Evolutionary conservation across 2,113 vertebrate genomes (phyloP), one percentile per base, ranked within the genome.

Genomic region (Tupaia tana): DNA sequence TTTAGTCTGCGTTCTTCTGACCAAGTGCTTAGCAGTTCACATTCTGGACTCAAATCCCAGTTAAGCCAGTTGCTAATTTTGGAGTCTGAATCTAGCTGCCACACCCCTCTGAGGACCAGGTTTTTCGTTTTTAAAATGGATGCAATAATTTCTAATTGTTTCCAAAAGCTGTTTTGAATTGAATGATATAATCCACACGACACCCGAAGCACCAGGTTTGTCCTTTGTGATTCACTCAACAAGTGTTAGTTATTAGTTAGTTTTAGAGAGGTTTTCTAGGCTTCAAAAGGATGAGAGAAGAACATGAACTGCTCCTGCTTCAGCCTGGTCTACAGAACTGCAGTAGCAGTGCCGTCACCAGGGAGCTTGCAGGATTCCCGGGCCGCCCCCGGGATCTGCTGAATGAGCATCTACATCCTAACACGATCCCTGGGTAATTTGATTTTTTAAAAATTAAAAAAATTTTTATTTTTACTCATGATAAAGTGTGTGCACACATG

Each of bases 81-180:
- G 11, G 71, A 87, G 59, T 66, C 81, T 4, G 7, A 24, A 18
- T 83, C 64, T 31, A 29, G 15, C 16, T 18, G 59, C 69, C 31
- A 20, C 19, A 24, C 56, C 22, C 29, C 27, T 79, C 3, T 75
- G 4, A 61, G 59, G n/a, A 69, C 24, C 24, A 29, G 24, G 73
- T 52, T 86, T 19, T 34, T 7, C 2, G 4, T 63, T 15, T 89
- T 89, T 64, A 64, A 74, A 89, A 63, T 10, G 5, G 27, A 64
- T 9, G 18, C 7, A 2, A 29, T 66, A 29, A 71, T 86, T 89
- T 94, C 59, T 86, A 85, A 13, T 12, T 75, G 6, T 80, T 95
- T 89, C 20, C 54, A 34, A 90, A 90, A 61, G 59, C 31, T 77
- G 29, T 73, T 59, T 82, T 82, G 54, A 74, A 87, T 82, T 64